Evolutionary conservation across 1,140 invertebrate species (phyloP), one percentile per base, ranked within the genome.

Genomic region (Drosophila pruinosa): DNA sequence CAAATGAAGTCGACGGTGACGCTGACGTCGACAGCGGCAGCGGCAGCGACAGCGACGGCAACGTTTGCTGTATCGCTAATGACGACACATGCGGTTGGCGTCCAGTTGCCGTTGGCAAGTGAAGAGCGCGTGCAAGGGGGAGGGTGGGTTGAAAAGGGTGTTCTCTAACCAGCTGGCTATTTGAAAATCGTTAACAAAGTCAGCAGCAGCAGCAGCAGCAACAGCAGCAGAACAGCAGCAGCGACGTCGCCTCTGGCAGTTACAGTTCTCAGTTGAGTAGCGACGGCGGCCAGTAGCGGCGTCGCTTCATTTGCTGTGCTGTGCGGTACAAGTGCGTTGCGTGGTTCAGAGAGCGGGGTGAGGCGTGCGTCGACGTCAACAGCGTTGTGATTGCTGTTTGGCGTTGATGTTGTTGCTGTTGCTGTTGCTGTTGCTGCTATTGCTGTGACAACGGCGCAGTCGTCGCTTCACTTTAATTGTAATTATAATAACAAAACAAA

Each of bases 181-280:
- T 82, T 77, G 79, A 72, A 78, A 83, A 83, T 83, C 79, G 79
- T 83, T 83, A 83, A 75, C 79, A 75, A 75, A 62, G 79, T 72
- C 67, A 82, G 73, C 73, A 63, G 70, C 70, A 24, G 15, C 22
- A 28, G 17, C 38, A 19, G 2, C 39, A 1, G 8, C 24, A 24
- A 2, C 24, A 7, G 12, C 28, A 17, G n/a, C 50, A 17, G n/a
- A n/a, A 47, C 50, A 1, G n/a, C 38, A 3, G 12, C 52, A 7
- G 28, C 64, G 36, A 43, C 64, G 36, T 34, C 21, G 52, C 41
- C 28, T 8, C 14, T 21, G 24, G 61, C 61, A 56, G 79, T 85
- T 71, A 69, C 43, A 59, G 67, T 73, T 47, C 75, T 72, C 56
- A 62, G 75, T 56, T 63, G 62, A 70, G 54, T 71, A 72, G 71